These are phyloP conservation scores for Luperina testacea DNA, from an alignment of 2,888 invertebrate genomes.

Conservation along the genomic window DNA sequence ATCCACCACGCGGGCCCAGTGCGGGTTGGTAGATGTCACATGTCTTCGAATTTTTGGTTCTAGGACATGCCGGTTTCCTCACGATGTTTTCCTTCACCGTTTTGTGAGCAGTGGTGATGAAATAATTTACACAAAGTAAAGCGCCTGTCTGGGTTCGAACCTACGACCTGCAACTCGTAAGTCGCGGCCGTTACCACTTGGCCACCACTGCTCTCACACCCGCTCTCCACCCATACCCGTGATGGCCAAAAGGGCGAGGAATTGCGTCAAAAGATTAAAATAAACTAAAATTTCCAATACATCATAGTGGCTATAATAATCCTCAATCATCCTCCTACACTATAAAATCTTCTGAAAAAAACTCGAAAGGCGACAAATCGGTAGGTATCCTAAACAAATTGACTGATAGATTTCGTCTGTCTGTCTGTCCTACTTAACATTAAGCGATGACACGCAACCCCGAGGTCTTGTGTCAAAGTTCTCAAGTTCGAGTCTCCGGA, in stretches of 20 bases:
- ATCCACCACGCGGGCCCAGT: no score
- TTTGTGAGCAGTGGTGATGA: no score
- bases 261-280: background rate
- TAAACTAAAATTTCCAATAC: background rate
- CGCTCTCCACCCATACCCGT: background rate
- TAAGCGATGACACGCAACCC: conserved; percentile 30
- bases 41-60: no score
- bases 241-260: background rate
- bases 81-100: no score
- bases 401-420: conserved; percentile 35
- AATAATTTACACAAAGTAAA: no score
- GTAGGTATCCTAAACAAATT: conserved; percentile 36
- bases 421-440: conserved; percentile 41
- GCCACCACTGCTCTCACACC: no score
- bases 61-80: no score
- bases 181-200: no score
- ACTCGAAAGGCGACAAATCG: background rate
- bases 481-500: conserved; percentile 51
- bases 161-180: no score
- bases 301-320: no score
- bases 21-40: no score
- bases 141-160: no score
- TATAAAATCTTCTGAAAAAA: background rate
- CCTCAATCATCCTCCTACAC: background rate
- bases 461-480: conserved; percentile 48